Base-by-base conservation (phyloP, 2,797 vertebrate genomes). In the Phalanger gymnotis region DNA sequence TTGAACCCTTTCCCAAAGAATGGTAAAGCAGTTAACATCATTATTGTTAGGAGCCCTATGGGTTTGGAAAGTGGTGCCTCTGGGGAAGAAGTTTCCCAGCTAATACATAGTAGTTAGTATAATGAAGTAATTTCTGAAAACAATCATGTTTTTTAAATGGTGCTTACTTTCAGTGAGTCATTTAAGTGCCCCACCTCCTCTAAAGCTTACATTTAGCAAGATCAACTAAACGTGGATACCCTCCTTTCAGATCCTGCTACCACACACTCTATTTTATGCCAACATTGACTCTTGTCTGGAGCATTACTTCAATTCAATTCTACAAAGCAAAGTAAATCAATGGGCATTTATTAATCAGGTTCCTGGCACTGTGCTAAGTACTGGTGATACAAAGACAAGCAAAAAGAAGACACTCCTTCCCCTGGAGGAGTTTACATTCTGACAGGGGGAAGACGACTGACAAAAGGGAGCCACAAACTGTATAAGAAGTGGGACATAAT, bases 61-160 rank as follows among this genome's bases (percentile, higher is more conserved):
- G 94, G 47, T 96, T 57, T 55, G 12, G 53, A 96, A 92, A 94
- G 47, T 54, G 4, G 2, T 92, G 12, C 91, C 58, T n/a, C 47
- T 89, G 47, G 25, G 34, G 53, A 95, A 96, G 96, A 92, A 19
- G 66, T 90, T 57, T 61, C 56, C 6, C 40, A 93, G 5, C 12
- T 92, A 53, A 92, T 19, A 91, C 3, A n/a, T 94, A 93, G 53
- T 95, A 16, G 56, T 94, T 96, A 94, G 97, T 97, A 95, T 92
- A 97, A 96, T 91, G 25, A 94, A 95, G 91, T 13, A 53, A 54
- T 89, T 91, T 90, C 89, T 92, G n/a, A 92, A 97, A 53, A 93
- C 73, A 93, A 91, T 52, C 90, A 92, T 93, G n/a, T 10, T 58
- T 56, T 53, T 93, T 91, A 25, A 56, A 93, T 92, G 34, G 5